Evolutionary conservation across 1,140 invertebrate genomes (phyloP), one percentile per base, ranked within the genome.

Genomic region (Elysia chlorotica): DNA sequence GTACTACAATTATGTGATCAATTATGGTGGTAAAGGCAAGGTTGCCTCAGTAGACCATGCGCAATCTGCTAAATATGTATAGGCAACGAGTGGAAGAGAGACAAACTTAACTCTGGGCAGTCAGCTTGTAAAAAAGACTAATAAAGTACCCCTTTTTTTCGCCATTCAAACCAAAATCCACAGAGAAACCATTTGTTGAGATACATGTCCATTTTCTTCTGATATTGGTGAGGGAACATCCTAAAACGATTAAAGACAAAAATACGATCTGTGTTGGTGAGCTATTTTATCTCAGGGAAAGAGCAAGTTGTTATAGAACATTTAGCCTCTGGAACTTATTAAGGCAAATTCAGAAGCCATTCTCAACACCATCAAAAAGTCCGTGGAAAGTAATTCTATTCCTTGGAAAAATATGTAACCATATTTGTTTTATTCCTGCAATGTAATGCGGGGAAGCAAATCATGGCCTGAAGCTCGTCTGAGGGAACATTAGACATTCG

Each of bases 361-460:
- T 48, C n/a, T 48, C 41, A 48, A n/a, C 10, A n/a, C 41, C 41
- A 48, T 48, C 41, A 48, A 48, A 48, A 48, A 48, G 10, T n/a
- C 77, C 2, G 67, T 79, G 28, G 53, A 70, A n/a, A 38, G n/a
- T 25, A 19, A 68, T 30, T 31, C 69, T 14, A 71, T 81, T 41
- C 74, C 78, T 66, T 81, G 76, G 77, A 62, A 57, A n/a, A 82
- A 82, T 66, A 30, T 81, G 56, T 48, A 78, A 25, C 78, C 80
- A 23, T 48, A 78, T 10, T 36, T 82, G 0, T 73, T 83, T 69
- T 81, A 83, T 61, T 82, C 76, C 0, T 82, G 81, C 59, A 78
- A 70, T 68, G 79, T 81, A 0, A 82, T 83, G 81, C 30, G 79
- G 17, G 81, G 82, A 1, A 48, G 36, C 19, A 81, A 82, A 65